Evolutionary conservation across 1,140 invertebrate species (phyloP), one percentile per base, ranked within the genome.

Genomic region (Sycophila sp.): DNA sequence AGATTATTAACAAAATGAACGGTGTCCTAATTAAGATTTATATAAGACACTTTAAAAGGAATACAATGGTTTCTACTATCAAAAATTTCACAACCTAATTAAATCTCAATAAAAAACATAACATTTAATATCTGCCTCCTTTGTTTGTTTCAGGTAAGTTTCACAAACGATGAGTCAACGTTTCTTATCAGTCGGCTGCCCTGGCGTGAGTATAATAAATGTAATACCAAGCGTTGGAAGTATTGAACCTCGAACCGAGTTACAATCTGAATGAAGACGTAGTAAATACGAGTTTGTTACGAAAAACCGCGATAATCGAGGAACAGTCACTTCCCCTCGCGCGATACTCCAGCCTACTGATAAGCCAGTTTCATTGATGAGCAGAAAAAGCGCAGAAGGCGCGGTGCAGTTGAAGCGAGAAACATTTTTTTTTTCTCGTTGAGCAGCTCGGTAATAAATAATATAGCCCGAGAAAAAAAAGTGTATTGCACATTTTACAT

Each of bases 261-360:
- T 32, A 55, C n/a, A 38, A 55, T 45, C 28, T 24, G 28, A 68
- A 59, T 59, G 55, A 59, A 38, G 30, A 59, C 56, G 42, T 68
- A 68, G 65, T 68, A 59, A 68, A 68, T 68, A 59, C 65, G 55
- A 38, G 38, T 45, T 17, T 1, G 55, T 59, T 68, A 59, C 65
- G 65, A 68, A 68, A 68, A 68, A 30, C 19, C 1, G 15, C 22
- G 65, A 67, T 67, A 67, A 67, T 19, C 63, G 26, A 10, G 26
- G 19, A n/a, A n/a, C 11, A 11, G 11, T 36, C 62, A n/a, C 62
- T 53, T 51, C 47, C 47, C 19, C 34, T 17, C 22, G n/a, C 17
- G 47, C 28, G 30, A n/a, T n/a, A n/a, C n/a, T n/a, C n/a, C n/a
- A n/a, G n/a, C n/a, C n/a, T n/a, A n/a, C n/a, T 34, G 51, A 66